Evolutionary conservation across 2,797 vertebrate species (phyloP).

Genomic region (Halcyon smyrnensis): DNA sequence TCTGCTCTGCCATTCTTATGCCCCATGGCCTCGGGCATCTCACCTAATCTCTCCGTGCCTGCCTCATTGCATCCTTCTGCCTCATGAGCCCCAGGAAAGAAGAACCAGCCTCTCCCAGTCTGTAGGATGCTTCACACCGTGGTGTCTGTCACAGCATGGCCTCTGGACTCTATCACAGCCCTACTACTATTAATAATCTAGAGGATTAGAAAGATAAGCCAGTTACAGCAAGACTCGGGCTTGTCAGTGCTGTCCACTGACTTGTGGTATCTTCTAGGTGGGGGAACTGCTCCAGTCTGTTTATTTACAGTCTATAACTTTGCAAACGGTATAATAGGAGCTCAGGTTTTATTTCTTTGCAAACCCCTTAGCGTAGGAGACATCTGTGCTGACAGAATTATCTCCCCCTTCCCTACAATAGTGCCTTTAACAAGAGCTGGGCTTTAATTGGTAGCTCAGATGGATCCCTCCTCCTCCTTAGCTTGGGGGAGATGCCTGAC

Average conservation of each 20-base stretch:
- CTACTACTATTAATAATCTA: conserved; percentile 67
- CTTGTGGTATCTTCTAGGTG: conserved; percentile 30
- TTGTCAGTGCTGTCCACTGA: conserved; percentile 37
- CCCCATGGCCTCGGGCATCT: rapidly evolving
- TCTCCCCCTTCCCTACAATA: not conserved
- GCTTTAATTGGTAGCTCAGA: conserved; percentile 30
- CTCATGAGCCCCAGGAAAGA: rapidly evolving
- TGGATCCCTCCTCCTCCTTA: conserved; percentile 2
- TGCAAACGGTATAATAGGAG: not conserved
- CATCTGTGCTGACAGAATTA: conserved; percentile 65
- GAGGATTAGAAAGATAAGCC: conserved; percentile 61
- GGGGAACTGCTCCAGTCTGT: not conserved
- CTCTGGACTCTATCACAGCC: conserved; percentile 58
- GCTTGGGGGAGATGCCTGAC: conserved; percentile 19
- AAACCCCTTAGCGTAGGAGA: conserved; percentile 58
- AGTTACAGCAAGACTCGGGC: not conserved
- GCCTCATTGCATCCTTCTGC: not conserved
- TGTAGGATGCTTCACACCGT: conserved; percentile 27
- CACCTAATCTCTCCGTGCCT: not conserved
- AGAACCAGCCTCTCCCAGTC: not conserved
- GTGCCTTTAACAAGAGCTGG: conserved; percentile 21
- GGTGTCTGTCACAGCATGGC: conserved; percentile 13
- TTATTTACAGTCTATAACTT: conserved; percentile 64
- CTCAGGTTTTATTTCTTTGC: conserved; percentile 58
- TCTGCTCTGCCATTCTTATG: not conserved